Base-by-base conservation (phyloP, 2,113 vertebrate species). In the Clarias macrocephalus region DNA sequence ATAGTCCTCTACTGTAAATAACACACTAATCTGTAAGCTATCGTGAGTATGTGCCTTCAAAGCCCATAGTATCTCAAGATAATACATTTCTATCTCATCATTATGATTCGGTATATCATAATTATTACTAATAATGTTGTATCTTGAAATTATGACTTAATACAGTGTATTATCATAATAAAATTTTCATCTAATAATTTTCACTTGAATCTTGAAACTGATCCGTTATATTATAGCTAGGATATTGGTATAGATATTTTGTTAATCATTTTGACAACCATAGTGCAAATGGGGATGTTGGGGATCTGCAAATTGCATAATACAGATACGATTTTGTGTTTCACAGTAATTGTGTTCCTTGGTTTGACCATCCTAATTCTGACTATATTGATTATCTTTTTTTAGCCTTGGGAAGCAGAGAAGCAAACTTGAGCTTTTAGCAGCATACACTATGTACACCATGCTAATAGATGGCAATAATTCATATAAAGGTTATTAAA, bases 381-480 rank as follows among this genome's bases (percentile, higher is more conserved):
- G 52, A 28, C 52, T 56, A 7, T 54, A 77, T 56, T 13, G 48
- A 77, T 77, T 56, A 28, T 79, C 9, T 60, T 30, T 80, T 60
- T 81, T 37, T 42, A 62, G 79, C 30, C 11, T 81, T 30, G 42
- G 30, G 79, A 62, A 62, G n/a, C 79, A 62, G 30, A 81, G 57
- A 62, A 56, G 52, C 75, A 56, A 62, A 62, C 57, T 33, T 5
- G 10, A 54, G 57, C 57, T 81, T 80, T 62, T 62, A 81, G 57
- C 57, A 42, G 30, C 79, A 3, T 81, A 62, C 48, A 48, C 7
- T 48, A 48, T 25, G 11, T 5, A 62, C 56, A 80, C 62, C 37
- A 80, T 60, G 28, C 56, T 80, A 80, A 81, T 62, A 11, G 30
- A 25, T 42, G 59, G 33, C 33, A 81, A 80, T 80, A 30, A 80